These are phyloP conservation scores for Ecdyonurus torrentis DNA, from an alignment of 2,888 invertebrate species.

Conservation along the genomic window DNA sequence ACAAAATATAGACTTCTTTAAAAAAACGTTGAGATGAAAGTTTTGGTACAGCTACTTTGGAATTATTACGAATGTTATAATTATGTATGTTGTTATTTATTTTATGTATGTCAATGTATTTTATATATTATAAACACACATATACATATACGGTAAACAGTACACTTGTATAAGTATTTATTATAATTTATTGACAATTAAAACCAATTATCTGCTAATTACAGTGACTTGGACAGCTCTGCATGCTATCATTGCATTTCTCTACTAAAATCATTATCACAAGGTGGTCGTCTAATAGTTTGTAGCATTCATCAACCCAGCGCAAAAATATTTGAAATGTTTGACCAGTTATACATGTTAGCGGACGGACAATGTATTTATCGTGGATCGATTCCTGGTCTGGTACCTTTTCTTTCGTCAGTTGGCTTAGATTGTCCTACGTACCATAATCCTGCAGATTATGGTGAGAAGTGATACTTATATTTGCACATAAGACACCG, in stretches of 20 bases:
- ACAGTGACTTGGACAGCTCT: slow-evolving; percentile 74
- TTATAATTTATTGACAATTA: too few relatives aligned
- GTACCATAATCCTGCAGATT: slow-evolving; percentile 93
- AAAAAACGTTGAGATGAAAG: too few relatives aligned
- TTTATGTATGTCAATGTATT: too few relatives aligned
- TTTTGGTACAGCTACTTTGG: too few relatives aligned
- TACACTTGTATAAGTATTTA: too few relatives aligned
- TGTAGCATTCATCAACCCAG: slow-evolving; percentile 93
- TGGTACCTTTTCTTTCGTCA: slow-evolving; percentile 61
- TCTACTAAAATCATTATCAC: slow-evolving; percentile 60
- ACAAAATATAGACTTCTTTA: too few relatives aligned
- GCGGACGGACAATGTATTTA: slow-evolving; percentile 72
- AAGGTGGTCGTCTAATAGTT: slow-evolving; percentile 73
- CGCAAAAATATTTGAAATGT: slow-evolving; percentile 81
- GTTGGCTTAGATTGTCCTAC: slow-evolving; percentile 68
- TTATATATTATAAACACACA: too few relatives aligned
- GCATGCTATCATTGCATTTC: slow-evolving; percentile 72
- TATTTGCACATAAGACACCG: not conserved
- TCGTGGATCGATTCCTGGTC: slow-evolving; percentile 50
- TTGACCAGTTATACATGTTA: slow-evolving; percentile 78
- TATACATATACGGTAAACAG: too few relatives aligned
- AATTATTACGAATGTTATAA: too few relatives aligned
- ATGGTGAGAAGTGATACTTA: slow-evolving; percentile 42
- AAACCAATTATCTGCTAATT: too few relatives aligned
- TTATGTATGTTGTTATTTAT: too few relatives aligned